These are phyloP conservation scores for Lucinisca nassula DNA, from an alignment of 2,888 invertebrate genomes.

Conservation along the genomic window DNA sequence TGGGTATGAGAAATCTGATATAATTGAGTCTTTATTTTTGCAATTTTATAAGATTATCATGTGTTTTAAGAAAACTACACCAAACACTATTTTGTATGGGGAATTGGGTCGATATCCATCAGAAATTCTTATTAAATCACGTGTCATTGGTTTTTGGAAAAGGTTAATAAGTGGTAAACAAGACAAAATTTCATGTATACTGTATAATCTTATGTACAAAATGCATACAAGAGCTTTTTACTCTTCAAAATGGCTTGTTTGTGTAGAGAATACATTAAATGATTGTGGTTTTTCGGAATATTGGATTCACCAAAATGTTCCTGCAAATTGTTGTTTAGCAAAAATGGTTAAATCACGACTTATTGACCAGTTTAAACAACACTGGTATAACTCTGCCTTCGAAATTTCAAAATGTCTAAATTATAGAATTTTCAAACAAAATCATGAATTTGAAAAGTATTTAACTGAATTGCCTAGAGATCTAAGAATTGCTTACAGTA, in stretches of 20 bases:
- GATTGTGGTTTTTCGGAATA: not conserved
- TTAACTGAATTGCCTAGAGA: too few relatives aligned
- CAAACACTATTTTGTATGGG: not conserved
- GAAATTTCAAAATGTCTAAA: too few relatives aligned
- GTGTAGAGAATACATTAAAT: not conserved
- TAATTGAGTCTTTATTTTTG: not conserved
- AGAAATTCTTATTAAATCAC: not conserved
- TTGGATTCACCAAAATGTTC: not conserved
- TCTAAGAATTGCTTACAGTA: too few relatives aligned
- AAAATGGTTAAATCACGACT: too few relatives aligned
- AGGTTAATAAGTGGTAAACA: not conserved
- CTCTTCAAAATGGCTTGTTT: not conserved
- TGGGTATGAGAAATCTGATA: conserved; percentile 1
- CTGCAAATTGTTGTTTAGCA: not conserved
- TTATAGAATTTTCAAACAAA: too few relatives aligned
- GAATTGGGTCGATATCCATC: not conserved
- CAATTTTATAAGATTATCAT: not conserved
- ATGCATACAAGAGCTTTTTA: not conserved
- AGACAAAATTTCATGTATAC: not conserved
- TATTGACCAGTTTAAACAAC: too few relatives aligned
- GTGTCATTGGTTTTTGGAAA: not conserved
- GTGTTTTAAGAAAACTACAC: too few relatives aligned
- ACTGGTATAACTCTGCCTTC: too few relatives aligned
- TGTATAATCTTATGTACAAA: not conserved
- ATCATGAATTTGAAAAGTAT: too few relatives aligned